Evolutionary conservation across 1,140 invertebrate species (phyloP).

Genomic region (Chrysoperla carnea): DNA sequence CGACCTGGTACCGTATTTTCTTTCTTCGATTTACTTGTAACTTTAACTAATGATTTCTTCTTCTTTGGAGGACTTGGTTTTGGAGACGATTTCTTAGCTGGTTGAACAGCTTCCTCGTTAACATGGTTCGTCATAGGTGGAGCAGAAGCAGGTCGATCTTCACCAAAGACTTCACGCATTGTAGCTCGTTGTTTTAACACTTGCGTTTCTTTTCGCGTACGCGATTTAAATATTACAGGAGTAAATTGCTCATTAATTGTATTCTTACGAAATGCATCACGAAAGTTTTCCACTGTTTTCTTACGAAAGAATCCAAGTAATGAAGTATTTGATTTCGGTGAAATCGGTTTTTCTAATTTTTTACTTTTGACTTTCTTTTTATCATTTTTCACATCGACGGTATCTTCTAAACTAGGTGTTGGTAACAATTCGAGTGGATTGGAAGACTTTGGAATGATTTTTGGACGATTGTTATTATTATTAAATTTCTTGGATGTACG

Average conservation of each 20-base stretch:
- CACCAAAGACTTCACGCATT: slow-evolving; percentile 63
- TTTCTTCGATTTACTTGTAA: neutral
- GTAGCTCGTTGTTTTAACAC: slow-evolving; percentile 56
- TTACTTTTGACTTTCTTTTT: slow-evolving; percentile 27
- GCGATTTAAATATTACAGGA: slow-evolving; percentile 49
- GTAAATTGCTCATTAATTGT: slow-evolving; percentile 40
- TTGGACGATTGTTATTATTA: slow-evolving; percentile 25
- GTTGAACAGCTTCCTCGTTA: slow-evolving; percentile 11
- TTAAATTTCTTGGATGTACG: slow-evolving; percentile 24
- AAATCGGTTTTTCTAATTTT: slow-evolving; percentile 28
- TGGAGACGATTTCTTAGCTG: slow-evolving; percentile 5
- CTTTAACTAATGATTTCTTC: slow-evolving; percentile 6
- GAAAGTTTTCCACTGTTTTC: slow-evolving; percentile 47
- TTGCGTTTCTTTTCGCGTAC: slow-evolving; percentile 58
- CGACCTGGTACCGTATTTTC: neutral
- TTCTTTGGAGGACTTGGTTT: slow-evolving; percentile 11
- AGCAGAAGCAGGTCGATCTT: slow-evolving; percentile 42
- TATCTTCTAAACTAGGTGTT: slow-evolving; percentile 23
- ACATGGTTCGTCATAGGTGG: slow-evolving; percentile 23
- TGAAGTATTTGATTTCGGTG: slow-evolving; percentile 28
- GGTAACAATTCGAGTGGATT: slow-evolving; percentile 38
- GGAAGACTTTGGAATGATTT: slow-evolving; percentile 31
- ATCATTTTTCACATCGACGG: slow-evolving; percentile 24
- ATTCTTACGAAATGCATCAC: slow-evolving; percentile 46
- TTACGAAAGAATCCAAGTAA: slow-evolving; percentile 46